Conservation (phyloP, 2,888 invertebrate genomes). For the Drosophila stalkeri region DNA sequence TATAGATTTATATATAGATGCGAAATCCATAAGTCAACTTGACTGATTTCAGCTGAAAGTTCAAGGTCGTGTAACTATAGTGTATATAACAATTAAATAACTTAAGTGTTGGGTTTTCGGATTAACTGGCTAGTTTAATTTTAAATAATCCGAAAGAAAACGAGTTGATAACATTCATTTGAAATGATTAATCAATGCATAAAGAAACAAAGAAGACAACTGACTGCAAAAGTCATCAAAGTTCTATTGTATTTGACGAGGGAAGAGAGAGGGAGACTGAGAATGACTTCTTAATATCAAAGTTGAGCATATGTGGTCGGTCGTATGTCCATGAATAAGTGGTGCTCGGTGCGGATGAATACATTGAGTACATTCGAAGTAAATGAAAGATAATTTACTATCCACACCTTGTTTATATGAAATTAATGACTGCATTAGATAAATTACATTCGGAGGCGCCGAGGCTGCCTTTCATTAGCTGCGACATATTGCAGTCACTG, state of each 20-base stretch:
- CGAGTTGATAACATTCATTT: neutral
- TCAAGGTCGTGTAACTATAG: neutral
- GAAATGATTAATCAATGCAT: neutral
- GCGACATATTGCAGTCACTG: slow-evolving; percentile 1
- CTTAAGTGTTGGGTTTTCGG: neutral
- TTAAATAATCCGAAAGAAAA: neutral
- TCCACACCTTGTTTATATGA: slow-evolving; percentile 87
- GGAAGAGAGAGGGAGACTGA: neutral
- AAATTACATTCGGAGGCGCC: slow-evolving; percentile 74
- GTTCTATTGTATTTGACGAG: neutral
- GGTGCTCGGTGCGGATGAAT: slow-evolving; percentile 2
- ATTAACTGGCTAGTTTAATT: neutral
- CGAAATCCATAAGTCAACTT: neutral
- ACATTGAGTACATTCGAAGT: slow-evolving; percentile 15
- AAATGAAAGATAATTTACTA: slow-evolving; percentile 76
- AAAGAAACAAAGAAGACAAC: neutral
- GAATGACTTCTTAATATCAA: slow-evolving; percentile 1
- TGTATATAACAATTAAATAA: neutral
- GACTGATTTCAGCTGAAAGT: neutral
- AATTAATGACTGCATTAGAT: slow-evolving; percentile 86
- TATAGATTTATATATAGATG: neutral
- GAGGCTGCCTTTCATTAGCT: slow-evolving; percentile 22
- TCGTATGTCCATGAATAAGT: neutral
- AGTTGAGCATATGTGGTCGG: neutral
- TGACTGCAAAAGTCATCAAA: slow-evolving; percentile 9